Base-by-base conservation (phyloP, 2,113 vertebrate species). In the Amblyornis subalaris region DNA sequence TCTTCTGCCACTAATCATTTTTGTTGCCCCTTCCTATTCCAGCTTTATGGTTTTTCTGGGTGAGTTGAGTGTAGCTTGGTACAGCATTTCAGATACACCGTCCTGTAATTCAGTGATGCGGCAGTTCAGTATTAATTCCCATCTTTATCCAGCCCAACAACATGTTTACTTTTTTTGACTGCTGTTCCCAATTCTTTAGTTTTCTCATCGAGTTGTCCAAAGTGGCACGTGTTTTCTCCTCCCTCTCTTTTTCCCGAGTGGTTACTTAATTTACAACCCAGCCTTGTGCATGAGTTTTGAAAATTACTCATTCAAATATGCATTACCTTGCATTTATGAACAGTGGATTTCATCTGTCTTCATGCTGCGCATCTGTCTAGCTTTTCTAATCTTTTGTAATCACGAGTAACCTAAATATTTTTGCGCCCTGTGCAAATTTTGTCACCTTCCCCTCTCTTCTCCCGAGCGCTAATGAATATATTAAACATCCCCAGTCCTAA, bases 291-390 rank as follows among this genome's bases (percentile, higher is more conserved):
- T 88, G 88, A 90, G 88, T 96, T 95, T 85, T 90, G 88, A 90
- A 86, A 96, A 96, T 95, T 95, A 92, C 45, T 92, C 88, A 94
- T 95, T 96, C 92, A 95, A 95, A 96, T 94, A 86, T 84, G 79
- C 90, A 95, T 94, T 96, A 90, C 83, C 92, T 95, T 96, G 85
- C 93, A 57, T 86, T 95, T 95, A 80, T 84, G 94, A 95, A 84
- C 82, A 93, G 85, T 84, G 82, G 65, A 90, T 97, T 97, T 96
- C 75, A 91, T 95, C 88, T 85, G 78, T 93, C 92, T 94, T 94
- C 88, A 69, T 65, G 90, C 93, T 94, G 91, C 3, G 7, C 88
- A 78, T 95, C 90, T 93, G 93, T 79, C 96, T 74, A 77, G 72
- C 84, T 93, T 96, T 94, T 94, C 83, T 90, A 84, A 95, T 95